Conservation (phyloP, 2,113 vertebrate genomes). For the Emydura subglobosa region DNA sequence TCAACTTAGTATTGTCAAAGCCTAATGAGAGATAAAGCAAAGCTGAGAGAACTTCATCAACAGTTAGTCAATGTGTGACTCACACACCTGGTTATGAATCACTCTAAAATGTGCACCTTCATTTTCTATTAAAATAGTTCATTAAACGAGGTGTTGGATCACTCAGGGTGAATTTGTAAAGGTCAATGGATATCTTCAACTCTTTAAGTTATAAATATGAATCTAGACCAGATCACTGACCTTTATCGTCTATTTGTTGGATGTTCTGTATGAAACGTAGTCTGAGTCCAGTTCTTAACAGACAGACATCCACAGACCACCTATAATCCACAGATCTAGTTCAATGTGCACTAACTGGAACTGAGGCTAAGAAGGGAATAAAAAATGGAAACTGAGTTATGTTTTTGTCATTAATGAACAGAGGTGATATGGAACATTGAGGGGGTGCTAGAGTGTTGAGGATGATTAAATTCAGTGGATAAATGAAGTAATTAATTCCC, state of each 20-base stretch:
- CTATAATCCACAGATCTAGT: not conserved
- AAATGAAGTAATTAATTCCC: not conserved
- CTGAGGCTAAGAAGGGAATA: not conserved
- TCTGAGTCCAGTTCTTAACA: not conserved
- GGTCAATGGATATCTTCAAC: not conserved
- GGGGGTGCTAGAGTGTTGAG: not conserved
- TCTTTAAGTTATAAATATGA: not conserved
- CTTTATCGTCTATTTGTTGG: not conserved
- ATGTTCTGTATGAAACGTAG: not conserved
- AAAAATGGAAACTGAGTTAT: not conserved
- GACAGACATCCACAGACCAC: not conserved
- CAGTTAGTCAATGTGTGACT: not conserved
- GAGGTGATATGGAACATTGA: not conserved
- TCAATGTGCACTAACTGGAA: not conserved
- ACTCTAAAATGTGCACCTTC: not conserved
- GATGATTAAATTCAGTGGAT: not conserved
- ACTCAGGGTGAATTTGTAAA: not conserved
- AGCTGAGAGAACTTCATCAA: not conserved
- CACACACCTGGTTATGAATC: not conserved
- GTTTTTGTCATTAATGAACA: not conserved
- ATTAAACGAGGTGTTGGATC: not conserved
- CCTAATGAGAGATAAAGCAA: not conserved
- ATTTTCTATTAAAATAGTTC: not conserved
- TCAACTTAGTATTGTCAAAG: not conserved
- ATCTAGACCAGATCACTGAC: not conserved